Evolutionary conservation across 2,888 invertebrate genomes (phyloP), one percentile per base, ranked within the genome.

Genomic region (Lithodes maja): DNA sequence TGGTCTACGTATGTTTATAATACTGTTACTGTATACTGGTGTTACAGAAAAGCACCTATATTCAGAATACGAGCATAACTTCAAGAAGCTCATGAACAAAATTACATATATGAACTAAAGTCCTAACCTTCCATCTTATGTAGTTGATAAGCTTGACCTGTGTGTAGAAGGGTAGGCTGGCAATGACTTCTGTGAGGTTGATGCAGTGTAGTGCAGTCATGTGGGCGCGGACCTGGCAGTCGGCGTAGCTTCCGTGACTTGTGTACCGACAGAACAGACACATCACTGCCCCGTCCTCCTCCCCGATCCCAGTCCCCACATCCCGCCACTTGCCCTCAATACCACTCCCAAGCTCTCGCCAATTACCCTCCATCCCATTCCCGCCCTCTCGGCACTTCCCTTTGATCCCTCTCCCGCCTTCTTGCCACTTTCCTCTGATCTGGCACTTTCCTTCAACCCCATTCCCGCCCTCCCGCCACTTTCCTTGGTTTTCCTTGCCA

Each of bases 121-220:
- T 61, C n/a, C 91, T 90, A 90, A 94, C 95, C 94, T 97, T 97
- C 86, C 97, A 95, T 33, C 99, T 95, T 61, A 98, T 95, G 93
- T 96, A 99, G 94, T 99, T 99, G 0, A 99, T 96, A 52, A 98
- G 95, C 94, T 99, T 99, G 0, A 96, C 95, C 92, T 95, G 94
- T 81, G 94, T 94, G 92, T 95, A 95, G 92, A 94, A 95, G 80
- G 94, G 93, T 71, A 93, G 92, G n/a, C 93, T 92, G 12, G 93
- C 93, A 0, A 96, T 96, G 0, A 95, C 88, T 80, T 85, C 84
- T 1, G 74, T 55, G 61, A 88, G 78, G 71, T 90, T 86, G 75
- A 90, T 87, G 82, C 87, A 85, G n/a, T 90, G 90, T 12, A 87
- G 68, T 50, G 69, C 55, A 7, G 81, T 80, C 90, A 90, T 90